These are phyloP conservation scores for Dynastes grantii DNA, from an alignment of 2,888 invertebrate species.

Conservation along the genomic window DNA sequence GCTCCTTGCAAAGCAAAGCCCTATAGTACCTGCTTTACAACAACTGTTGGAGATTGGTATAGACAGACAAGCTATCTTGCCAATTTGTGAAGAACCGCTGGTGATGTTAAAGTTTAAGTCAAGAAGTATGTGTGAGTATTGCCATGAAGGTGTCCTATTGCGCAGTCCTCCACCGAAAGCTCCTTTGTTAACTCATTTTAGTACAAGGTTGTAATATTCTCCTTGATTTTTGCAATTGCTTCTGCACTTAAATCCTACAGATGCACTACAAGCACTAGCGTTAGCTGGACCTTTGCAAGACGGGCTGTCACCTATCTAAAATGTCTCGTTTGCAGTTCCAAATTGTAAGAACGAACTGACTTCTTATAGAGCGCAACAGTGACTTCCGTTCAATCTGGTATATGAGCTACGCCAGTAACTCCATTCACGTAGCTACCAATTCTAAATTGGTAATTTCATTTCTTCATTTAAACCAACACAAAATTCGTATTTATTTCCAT, in stretches of 20 bases:
- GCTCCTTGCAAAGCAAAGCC: too few species aligned
- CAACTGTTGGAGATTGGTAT: too few species aligned
- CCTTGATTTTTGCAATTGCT: constrained; percentile 77
- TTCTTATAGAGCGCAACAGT: constrained; percentile 84
- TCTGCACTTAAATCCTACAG: constrained; percentile 80
- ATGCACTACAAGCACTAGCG: constrained; percentile 89
- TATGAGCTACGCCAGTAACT: constrained; percentile 85
- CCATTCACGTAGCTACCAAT: constrained; percentile 91
- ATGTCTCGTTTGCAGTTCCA: constrained; percentile 84
- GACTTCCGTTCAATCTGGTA: constrained; percentile 82
- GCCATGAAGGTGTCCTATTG: too few species aligned
- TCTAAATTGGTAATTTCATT: constrained; percentile 82
- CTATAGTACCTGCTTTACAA: too few species aligned
- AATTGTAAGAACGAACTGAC: constrained; percentile 79
- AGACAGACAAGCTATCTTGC: too few species aligned
- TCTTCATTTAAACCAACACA: constrained; percentile 86
- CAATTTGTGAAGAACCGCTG: too few species aligned
- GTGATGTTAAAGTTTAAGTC: too few species aligned
- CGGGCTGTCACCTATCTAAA: constrained; percentile 91
- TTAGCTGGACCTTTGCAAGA: constrained; percentile 78
- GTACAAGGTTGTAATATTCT: constrained; percentile 81
- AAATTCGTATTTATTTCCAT: constrained; percentile 96
- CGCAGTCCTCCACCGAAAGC: constrained; percentile 59
- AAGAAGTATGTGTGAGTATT: too few species aligned
- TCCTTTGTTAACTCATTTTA: constrained; percentile 78